Conservation (phyloP, 1,140 invertebrate genomes). For the Pogonus chalceus region DNA sequence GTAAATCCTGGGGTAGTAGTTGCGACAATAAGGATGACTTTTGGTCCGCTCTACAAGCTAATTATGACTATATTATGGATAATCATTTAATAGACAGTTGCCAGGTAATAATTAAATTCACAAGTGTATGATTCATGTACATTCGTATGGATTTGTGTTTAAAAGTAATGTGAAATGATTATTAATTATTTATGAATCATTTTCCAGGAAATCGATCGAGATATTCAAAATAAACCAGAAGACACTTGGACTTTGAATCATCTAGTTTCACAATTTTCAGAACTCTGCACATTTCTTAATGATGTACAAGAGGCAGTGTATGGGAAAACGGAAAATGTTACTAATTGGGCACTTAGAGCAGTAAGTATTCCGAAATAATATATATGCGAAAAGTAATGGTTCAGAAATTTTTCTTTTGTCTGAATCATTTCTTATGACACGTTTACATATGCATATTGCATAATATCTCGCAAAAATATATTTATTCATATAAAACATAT, state of each 20-base stretch:
- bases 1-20: constrained; percentile 58
- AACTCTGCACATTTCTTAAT: constrained; percentile 70
- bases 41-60: constrained; percentile 77
- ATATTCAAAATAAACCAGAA: constrained; percentile 54
- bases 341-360: constrained; percentile 55
- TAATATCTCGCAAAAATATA: too few species aligned
- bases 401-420: too few species aligned
- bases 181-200: constrained; percentile 11
- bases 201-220: constrained; percentile 66
- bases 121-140: not conserved
- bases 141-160: too few species aligned
- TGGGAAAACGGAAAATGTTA: constrained; percentile 59
- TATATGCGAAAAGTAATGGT: too few species aligned
- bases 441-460: too few species aligned
- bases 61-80: constrained; percentile 91
- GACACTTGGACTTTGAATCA: constrained; percentile 63
- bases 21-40: constrained; percentile 69
- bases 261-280: constrained; percentile 67
- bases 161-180: constrained; percentile 6
- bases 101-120: constrained; percentile 42
- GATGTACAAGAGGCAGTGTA: constrained; percentile 66
- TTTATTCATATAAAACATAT: too few species aligned
- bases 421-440: too few species aligned
- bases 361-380: constrained; percentile 37
- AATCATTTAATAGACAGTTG: constrained; percentile 83